phyloP scores from a whole-genome alignment of 2,113 vertebrate genomes.

The Furnarius figulus region DNA sequence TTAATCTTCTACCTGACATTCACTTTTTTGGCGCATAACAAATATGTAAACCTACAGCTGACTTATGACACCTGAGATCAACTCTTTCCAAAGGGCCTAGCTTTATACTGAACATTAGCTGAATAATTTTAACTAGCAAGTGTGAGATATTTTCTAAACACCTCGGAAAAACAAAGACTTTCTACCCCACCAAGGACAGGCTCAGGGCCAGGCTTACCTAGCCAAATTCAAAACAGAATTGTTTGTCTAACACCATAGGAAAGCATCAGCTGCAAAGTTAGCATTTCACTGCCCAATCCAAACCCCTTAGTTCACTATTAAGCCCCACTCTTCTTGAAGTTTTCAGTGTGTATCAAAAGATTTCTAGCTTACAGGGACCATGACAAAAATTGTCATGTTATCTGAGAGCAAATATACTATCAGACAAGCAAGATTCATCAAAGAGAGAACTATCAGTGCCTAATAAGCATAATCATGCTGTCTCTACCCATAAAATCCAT shows the following conservation, averaged over 20 bases:
- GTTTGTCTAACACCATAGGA: background rate
- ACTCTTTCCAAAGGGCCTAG: background rate
- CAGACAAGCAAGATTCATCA: background rate
- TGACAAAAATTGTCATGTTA: background rate
- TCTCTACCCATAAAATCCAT: background rate
- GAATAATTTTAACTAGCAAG: background rate
- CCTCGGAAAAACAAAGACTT: background rate
- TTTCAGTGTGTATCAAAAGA: background rate
- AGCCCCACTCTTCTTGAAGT: background rate
- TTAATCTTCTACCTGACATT: background rate
- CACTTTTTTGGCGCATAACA: background rate
- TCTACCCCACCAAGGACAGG: background rate
- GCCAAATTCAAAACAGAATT: background rate
- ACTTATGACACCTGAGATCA: background rate
- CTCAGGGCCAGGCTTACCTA: background rate
- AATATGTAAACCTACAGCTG: fast-evolving
- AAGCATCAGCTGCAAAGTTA: background rate
- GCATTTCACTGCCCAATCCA: background rate
- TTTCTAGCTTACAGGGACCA: background rate
- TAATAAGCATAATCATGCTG: background rate
- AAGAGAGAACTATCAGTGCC: background rate
- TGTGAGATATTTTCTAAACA: background rate
- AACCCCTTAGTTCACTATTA: background rate
- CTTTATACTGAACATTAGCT: background rate
- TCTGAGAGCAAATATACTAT: background rate